Conservation (phyloP, 2,888 invertebrate genomes). For the Melipona beecheii region DNA sequence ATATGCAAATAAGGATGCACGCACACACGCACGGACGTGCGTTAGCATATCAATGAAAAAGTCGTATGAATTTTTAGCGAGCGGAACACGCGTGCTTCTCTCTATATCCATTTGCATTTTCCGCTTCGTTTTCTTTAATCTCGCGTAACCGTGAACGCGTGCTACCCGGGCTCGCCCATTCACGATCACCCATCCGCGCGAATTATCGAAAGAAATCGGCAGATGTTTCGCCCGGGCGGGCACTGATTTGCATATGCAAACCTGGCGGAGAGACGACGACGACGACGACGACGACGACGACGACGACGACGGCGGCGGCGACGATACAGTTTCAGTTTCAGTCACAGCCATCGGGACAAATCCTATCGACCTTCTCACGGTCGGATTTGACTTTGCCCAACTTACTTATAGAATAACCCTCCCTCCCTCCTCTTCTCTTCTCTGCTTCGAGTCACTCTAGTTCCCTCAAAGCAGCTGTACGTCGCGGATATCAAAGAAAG, state of each 20-base stretch:
- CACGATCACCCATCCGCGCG: background rate
- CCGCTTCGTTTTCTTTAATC: background rate
- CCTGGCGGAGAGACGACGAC: slow-evolving; percentile 5
- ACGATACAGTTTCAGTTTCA: slow-evolving; percentile 36
- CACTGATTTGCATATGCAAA: slow-evolving; percentile 49
- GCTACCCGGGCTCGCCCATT: background rate
- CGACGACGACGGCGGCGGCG: too few species aligned
- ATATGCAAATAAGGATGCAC: slow-evolving; percentile 13
- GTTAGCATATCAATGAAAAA: background rate
- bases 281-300: background rate
- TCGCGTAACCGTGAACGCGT: background rate
- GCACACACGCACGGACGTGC: background rate
- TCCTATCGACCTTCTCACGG: slow-evolving; percentile 50
- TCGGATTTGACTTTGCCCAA: slow-evolving; percentile 43
- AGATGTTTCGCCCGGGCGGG: slow-evolving; percentile 20
- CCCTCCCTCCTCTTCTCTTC: background rate
- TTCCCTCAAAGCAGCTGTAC: slow-evolving; percentile 41
- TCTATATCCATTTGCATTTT: background rate
- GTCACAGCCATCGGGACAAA: slow-evolving; percentile 21
- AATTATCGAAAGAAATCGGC: slow-evolving; percentile 36
- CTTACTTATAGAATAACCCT: background rate
- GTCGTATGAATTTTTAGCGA: slow-evolving; percentile 5
- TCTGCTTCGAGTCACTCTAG: background rate
- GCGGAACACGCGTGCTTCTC: background rate
- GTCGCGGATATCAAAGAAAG: slow-evolving; percentile 34